Evolutionary conservation across 64 coral and sea anemone genomes (phyloP), one percentile per base, ranked within the genome.

Genomic region (Hydrozoanthus tunicans): DNA sequence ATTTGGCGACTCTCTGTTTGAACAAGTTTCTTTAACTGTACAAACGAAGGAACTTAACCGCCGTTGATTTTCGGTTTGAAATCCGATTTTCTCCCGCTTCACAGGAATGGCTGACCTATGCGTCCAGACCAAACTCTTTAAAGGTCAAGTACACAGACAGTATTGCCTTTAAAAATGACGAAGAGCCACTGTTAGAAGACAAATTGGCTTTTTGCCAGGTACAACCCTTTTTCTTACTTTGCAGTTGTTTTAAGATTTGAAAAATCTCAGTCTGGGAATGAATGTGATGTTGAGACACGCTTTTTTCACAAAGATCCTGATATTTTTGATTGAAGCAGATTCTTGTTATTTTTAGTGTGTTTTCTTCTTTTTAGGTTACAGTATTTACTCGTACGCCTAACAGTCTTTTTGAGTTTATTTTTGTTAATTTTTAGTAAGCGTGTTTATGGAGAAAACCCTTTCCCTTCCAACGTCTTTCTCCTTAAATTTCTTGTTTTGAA

Each of bases 61-160:
- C 12, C 20, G 78, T 43, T 43, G 23, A 4, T 57, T 24, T 11
- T 59, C 55, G 7, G 8, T 51, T 6, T 13, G 7, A 13, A 1
- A 2, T 10, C 13, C 8, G 5, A 66, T 55, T 63, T 70, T 88
- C 43, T 14, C 51, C 32, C 56, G 7, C 27, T 11, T 26, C 56
- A 20, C 69, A 93, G 92, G 67, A 93, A 4, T 93, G 92, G 92
- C 55, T 93, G 60, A 86, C 69, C 13, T 90, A 83, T 32, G 86
- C 32, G 0, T 26, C 17, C 7, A 69, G 82, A 14, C 92, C 92
- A 1, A 51, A 14, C 59, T 82, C 86, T 14, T 82, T 85, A 70
- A 65, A 90, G 52, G 75, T 90, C 64, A 25, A 73, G 63, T 72
- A 76, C 17, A 56, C 82, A 12, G 27, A 70, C 52, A 85, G 53